Base-by-base conservation (phyloP, 2,888 invertebrate species). In the Rhogogaster chlorosoma region DNA sequence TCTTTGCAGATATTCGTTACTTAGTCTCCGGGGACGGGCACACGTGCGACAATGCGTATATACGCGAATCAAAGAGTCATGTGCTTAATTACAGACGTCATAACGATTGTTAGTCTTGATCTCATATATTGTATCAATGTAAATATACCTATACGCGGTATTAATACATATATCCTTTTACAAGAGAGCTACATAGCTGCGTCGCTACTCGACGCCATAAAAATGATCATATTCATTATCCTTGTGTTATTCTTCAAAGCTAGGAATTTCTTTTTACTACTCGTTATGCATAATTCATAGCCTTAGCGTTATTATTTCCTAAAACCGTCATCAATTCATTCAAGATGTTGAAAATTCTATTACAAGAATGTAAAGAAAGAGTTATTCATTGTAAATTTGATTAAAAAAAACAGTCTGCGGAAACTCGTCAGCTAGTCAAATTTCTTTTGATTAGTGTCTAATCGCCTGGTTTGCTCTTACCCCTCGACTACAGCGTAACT, bases 41-140 rank as follows among this genome's bases (percentile, higher is more conserved):
- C 53, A n/a, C 53, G 53, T 53, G 53, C 53, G 53, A 53, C 53
- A 53, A 53, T n/a, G 15, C 22, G 67, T 18, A 18, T 32, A 32
- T 12, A 67, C 12, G 67, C 32, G 67, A 67, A 67, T 67, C 67
- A 67, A 67, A 67, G 15, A 67, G 64, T 67, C 67, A 26, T 67
- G 26, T 29, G 67, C 12, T 67, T 32, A 67, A 67, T 67, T 67
- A 67, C 53, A 53, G 18, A 53, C 53, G 53, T 53, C 53, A 53
- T 53, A 53, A 53, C 53, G 53, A 53, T 53, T 53, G 53, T 53
- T 53, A 53, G 53, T 53, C 53, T n/a, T n/a, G 53, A 53, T 53
- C 53, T 53, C n/a, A 53, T 53, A 53, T 53, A 53, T 53, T 53
- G n/a, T 53, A 53, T 53, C 18, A 49, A 49, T 49, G 49, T 49